These are phyloP conservation scores for Acleris laterana DNA, from an alignment of 2,888 invertebrate genomes.

Conservation along the genomic window DNA sequence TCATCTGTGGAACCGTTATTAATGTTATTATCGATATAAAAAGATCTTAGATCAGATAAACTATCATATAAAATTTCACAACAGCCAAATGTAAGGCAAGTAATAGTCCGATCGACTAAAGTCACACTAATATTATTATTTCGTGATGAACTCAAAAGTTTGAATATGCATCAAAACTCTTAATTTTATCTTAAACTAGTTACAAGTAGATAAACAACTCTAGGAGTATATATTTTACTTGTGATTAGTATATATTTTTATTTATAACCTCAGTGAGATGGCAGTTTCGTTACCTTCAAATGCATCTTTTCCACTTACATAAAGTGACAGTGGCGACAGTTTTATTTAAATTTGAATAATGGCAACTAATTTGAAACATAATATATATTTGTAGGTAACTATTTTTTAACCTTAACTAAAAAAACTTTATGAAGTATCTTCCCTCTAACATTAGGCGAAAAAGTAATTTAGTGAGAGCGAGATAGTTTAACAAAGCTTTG, in stretches of 20 bases:
- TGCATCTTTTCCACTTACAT: background rate
- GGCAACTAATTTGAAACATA: background rate
- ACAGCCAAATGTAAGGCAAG: conserved; percentile 79
- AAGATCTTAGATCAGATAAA: conserved; percentile 43
- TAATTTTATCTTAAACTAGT: conserved; percentile 13
- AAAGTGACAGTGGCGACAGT: background rate
- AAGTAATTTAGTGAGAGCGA: no score
- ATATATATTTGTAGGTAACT: background rate
- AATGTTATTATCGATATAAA: conserved; percentile 40
- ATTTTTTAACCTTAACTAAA: background rate
- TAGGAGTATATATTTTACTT: conserved; percentile 4
- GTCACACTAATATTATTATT: conserved; percentile 36
- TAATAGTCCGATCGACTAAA: conserved; percentile 40
- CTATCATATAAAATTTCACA: conserved; percentile 50
- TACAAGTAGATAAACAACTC: background rate
- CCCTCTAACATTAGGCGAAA: no score
- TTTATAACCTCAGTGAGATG: no score
- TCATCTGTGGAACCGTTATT: conserved; percentile 40
- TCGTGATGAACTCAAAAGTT: conserved; percentile 1
- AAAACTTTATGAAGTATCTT: no score
- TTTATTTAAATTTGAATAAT: background rate
- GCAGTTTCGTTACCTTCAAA: no score
- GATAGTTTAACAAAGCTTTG: no score
- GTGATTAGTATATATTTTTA: background rate
- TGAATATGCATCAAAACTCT: conserved; percentile 10